Evolutionary conservation across 35 echinoderm and acorn worm genomes (phyloP).

Genomic region (Apostichopus californicus): DNA sequence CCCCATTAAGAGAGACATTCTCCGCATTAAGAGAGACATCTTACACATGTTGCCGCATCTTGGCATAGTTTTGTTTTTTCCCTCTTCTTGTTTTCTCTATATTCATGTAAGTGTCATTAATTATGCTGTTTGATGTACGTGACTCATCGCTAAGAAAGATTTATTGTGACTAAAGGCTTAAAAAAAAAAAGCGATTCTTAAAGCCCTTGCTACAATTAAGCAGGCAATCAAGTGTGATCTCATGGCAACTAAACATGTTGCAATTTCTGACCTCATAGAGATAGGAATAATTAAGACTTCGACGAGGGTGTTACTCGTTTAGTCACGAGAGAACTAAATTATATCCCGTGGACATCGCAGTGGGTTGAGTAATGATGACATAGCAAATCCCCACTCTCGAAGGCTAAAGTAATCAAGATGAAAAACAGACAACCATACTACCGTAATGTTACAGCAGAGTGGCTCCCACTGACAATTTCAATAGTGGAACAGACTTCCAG

Average conservation of each 20-base stretch:
- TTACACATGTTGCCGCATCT: no score
- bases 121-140: background rate
- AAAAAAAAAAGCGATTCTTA: background rate
- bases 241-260: background rate
- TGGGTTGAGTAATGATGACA: background rate
- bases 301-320: background rate
- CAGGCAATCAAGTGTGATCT: background rate
- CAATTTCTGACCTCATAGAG: background rate
- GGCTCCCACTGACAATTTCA: no score
- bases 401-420: no score
- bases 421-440: no score
- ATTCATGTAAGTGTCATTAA: background rate
- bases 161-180: background rate
- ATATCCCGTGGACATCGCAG: background rate
- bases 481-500: no score
- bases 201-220: background rate
- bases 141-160: background rate
- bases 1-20: no score
- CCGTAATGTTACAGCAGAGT: no score
- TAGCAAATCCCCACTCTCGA: no score
- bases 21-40: no score
- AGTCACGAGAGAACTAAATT: background rate
- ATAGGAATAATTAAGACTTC: background rate
- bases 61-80: no score
- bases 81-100: no score